Percentiles rank a stretch among this genome's conserved stretches.
phyloP scores from a whole-genome alignment of 2,797 vertebrate genomes.

The Chaetodon trifasciatus region DNA sequence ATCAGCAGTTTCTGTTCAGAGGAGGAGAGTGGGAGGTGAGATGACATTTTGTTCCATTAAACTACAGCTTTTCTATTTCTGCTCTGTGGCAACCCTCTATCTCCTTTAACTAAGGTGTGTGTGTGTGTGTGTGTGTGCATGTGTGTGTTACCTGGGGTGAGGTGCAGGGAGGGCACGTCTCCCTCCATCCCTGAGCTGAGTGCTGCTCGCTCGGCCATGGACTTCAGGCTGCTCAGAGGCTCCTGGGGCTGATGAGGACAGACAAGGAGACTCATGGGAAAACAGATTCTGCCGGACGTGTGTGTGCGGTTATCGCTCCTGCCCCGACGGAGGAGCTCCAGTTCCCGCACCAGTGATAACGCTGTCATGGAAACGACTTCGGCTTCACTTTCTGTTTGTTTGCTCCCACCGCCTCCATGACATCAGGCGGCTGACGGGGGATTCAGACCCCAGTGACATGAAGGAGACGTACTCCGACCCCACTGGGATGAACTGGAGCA shows the following conservation, averaged over 20 bases:
- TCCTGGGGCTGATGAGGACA: conserved; percentile 85
- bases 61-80: conserved; percentile 57
- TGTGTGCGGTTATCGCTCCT: background rate
- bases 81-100: conserved; percentile 42
- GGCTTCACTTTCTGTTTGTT: background rate
- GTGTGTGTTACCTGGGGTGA: conserved; percentile 85
- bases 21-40: conserved; percentile 69
- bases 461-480: background rate
- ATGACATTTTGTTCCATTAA: conserved; percentile 70
- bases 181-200: conserved; percentile 91
- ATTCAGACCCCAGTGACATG: background rate
- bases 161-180: conserved; percentile 89
- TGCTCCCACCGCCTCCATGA: background rate
- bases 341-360: background rate
- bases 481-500: background rate
- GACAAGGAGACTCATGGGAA: conserved; percentile 59
- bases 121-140: conserved; percentile 22
- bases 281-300: conserved; percentile 23
- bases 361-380: conserved; percentile 23
- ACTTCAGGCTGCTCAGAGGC: conserved; percentile 90
- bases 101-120: conserved; percentile 17
- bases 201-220: conserved; percentile 91
- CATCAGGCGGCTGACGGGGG: background rate
- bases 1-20: conserved; percentile 61
- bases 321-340: background rate